Base-by-base conservation (phyloP, 2,888 invertebrate species). In the Drosophila putrida region DNA sequence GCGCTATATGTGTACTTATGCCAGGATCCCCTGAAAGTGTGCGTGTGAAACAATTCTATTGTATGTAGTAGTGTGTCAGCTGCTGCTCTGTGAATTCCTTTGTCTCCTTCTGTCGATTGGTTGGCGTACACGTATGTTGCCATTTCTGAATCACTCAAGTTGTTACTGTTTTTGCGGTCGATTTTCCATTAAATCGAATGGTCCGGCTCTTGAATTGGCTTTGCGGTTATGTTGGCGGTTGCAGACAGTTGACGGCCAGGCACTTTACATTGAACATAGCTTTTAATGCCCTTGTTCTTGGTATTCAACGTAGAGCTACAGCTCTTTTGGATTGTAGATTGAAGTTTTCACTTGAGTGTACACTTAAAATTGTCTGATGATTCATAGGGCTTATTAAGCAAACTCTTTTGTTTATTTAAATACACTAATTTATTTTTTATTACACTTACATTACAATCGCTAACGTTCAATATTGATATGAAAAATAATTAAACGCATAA, bases 101-200 rank as follows among this genome's bases (percentile, higher is more conserved):
- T 28, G 41, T 35, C 44, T 15, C 35, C 27, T n/a, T 15, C 20
- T 36, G 54, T 47, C 33, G 47, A 57, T 49, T 73, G 78, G 54
- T 78, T 53, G 35, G 43, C 20, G 9, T 43, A 54, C 59, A 53
- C 62, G 68, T 47, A 65, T 73, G 69, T 70, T 82, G 77, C 80
- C 76, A 81, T 85, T 85, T 78, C 69, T 73, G 77, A 84, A 79
- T 82, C 84, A 73, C 75, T 78, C 70, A 84, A 84, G 82, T 77
- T 84, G 88, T 79, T 84, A 70, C 85, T 79, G 80, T 76, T 89
- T 63, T 68, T 88, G 90, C 65, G 90, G 90, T 88, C 75, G 87
- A 80, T 81, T 83, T 89, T 86, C 87, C 87, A 87, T 89, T 89
- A 86, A 80, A 86, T 76, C 90, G 87, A 86, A 80, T 83, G 63